Conservation (phyloP, 2,797 vertebrate genomes). For the Mus minutoides region DNA sequence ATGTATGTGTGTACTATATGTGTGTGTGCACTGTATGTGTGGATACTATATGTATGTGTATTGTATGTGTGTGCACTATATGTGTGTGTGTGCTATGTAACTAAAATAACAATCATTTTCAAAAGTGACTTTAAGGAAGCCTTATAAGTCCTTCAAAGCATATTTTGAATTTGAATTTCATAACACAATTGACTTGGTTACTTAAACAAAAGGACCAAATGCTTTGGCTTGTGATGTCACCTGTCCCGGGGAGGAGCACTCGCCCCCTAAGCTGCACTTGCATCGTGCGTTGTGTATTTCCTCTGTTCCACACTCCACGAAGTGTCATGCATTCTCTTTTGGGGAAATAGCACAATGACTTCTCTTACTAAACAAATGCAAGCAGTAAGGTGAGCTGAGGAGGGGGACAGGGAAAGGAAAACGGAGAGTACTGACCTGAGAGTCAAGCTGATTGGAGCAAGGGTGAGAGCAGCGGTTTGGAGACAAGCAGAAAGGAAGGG, state of each 20-base stretch:
- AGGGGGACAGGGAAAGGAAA: constrained; percentile 79
- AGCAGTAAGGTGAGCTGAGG: constrained; percentile 77
- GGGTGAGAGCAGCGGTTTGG: constrained; percentile 89
- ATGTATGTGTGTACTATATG: neutral
- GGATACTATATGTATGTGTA: constrained; percentile 8
- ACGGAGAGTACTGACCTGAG: constrained; percentile 93
- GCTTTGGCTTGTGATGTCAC: constrained; percentile 71
- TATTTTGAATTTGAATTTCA: neutral
- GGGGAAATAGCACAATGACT: neutral
- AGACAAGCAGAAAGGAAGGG: constrained; percentile 86
- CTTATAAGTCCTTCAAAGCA: constrained; percentile 71
- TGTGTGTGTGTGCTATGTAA: constrained; percentile 69
- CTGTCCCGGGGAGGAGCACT: constrained; percentile 42
- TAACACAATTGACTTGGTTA: constrained; percentile 41
- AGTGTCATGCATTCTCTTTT: constrained; percentile 28
- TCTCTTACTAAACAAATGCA: constrained; percentile 66
- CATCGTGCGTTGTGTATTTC: constrained; percentile 34
- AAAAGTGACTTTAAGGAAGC: constrained; percentile 60
- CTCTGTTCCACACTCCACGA: neutral
- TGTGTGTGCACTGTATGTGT: too few species aligned
- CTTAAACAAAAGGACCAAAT: constrained; percentile 61
- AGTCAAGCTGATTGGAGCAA: constrained; percentile 93
- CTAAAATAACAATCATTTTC: constrained; percentile 80
- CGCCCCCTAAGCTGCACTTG: constrained; percentile 61
- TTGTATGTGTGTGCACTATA: neutral